Base-by-base conservation (phyloP, 2,113 vertebrate genomes). In the Esox niger region DNA sequence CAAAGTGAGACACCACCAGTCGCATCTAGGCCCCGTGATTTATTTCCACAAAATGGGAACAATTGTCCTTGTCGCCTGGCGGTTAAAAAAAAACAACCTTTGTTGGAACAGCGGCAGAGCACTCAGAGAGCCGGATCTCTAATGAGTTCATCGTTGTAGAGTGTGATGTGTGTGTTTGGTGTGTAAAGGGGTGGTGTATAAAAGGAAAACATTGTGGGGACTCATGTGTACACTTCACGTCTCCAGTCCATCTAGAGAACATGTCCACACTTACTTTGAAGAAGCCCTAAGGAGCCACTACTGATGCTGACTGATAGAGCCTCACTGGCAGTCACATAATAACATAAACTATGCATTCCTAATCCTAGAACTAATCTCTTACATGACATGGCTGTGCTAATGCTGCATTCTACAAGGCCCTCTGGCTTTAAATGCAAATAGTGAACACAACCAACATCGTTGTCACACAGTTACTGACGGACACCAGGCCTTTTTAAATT, bases 11-110 rank as follows among this genome's bases (percentile, higher is more conserved):
- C 64, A 60, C 66, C 26, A 55, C 67, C 10, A 55, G 76, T 69
- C 81, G 69, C 78, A 76, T 79, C 82, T 67, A 82, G 81, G 72
- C 60, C 32, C 60, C 59, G 76, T 81, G 81, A 84, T 86, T 88
- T 81, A 89, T 79, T 82, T 78, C n/a, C 72, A 75, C 73, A 73
- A 69, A 87, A 78, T 47, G 66, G 76, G 74, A 76, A 80, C 74
- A 71, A 79, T 80, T 86, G 84, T 86, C 85, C 81, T 82, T 87
- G 76, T 80, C 33, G 59, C 54, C 64, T 46, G 55, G 60, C 47
- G 66, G 74, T 77, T 79, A 68, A 63, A 75, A 68, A 79, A 2
- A 56, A 60, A 66, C 7, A 2, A 80, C 67, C 76, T 80, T 75
- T 74, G 64, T 65, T 74, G 63, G 66, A 82, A 78, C 66, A 69